Evolutionary conservation across 2,888 invertebrate genomes (phyloP), one percentile per base, ranked within the genome.

Genomic region (Dryobota labecula): DNA sequence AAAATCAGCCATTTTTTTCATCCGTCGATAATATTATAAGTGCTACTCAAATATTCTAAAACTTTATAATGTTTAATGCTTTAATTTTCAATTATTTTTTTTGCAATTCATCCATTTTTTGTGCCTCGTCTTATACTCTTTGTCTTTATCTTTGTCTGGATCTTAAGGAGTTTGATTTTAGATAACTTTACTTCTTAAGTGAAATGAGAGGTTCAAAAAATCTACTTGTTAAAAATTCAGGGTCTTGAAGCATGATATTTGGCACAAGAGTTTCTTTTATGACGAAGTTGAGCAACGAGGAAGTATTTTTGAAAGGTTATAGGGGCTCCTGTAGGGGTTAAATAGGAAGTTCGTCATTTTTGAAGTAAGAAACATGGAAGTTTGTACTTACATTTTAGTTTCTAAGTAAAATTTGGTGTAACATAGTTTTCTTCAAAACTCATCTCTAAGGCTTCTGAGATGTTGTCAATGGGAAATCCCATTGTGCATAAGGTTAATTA

Each of bases 11-110:
- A n/a, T n/a, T 54, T 67, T 58, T 71, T 47, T 51, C 24, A 33
- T 57, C 38, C 51, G n/a, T 58, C 73, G n/a, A 76, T 65, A 73
- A 53, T 33, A 56, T 70, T 43, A 24, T n/a, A 63, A 78, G 64
- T 78, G 43, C 53, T 68, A 13, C 36, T 58, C 11, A 61, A 69
- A 67, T 63, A 65, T 58, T 73, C 20, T 1, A 27, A 66, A 67
- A 45, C 30, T 63, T 47, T 0, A n/a, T 7, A 6, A 43, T 36
- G n/a, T 56, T 54, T 45, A 38, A 64, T 18, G 13, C 36, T n/a
- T 64, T 27, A 4, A 49, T 62, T 69, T 72, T 62, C 15, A 51
- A n/a, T 20, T 54, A 27, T 49, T 54, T 41, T 51, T 33, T 60
- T 53, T 70, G 7, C n/a, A 33, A 61, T 43, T 38, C 8, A 11